Base-by-base conservation (phyloP, 1,140 invertebrate genomes). In the Agrilus planipennis region DNA sequence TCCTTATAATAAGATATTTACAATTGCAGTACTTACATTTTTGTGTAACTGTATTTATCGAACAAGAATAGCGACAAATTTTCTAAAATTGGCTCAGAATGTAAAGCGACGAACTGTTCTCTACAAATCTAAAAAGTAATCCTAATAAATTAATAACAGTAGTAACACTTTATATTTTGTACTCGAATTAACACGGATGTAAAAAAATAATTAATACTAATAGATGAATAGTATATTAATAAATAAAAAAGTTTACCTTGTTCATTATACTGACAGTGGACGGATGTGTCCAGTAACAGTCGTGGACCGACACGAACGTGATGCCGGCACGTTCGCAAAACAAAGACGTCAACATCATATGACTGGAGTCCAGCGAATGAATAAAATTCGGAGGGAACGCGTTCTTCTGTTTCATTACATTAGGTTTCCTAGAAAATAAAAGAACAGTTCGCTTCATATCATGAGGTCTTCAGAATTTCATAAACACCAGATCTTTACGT, bases 361-460 rank as follows among this genome's bases (percentile, higher is more conserved):
- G 96, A 62, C 77, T 82, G 17, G 94, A 94, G 67, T 99, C 96
- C 58, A 99, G 69, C 9, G 94, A 98, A 66, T 99, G 96, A 53
- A 99, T 88, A 62, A 92, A 99, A 70, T 99, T 99, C 3, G 96
- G 95, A 17, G 95, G 87, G 70, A 99, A 99, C 12, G 91, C 94
- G 71, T 98, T 98, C 57, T 84, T 93, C 60, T 98, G 92, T 63
- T 96, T 96, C 60, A 84, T 72, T 1, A 76, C 70, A 65, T 94
- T 89, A 15, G 89, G 84, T 52, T 77, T 76, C 38, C 85, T 90
- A 72, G 65, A 34, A 27, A 42, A 48, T 29, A 38, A 39, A 27
- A 2, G 14, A 40, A 12, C n/a, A n/a, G n/a, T n/a, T n/a, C n/a
- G n/a, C n/a, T n/a, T n/a, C n/a, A n/a, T n/a, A n/a, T n/a, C n/a